Conservation (phyloP, 1,140 invertebrate genomes). For the Drosophila ogumai region DNA sequence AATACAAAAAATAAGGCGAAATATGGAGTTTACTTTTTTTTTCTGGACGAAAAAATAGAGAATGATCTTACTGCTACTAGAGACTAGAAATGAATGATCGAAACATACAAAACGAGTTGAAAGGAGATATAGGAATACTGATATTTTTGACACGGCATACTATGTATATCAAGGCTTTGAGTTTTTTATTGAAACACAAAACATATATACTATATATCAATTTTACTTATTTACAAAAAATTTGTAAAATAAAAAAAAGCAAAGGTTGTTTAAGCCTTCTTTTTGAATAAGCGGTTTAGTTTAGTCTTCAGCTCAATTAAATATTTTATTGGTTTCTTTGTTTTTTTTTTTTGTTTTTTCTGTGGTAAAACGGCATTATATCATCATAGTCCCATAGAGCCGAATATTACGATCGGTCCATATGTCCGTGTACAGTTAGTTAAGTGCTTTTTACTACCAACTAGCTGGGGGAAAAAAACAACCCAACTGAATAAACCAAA, state of each 20-base stretch:
- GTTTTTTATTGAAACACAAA: neutral
- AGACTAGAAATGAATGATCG: too few relatives aligned
- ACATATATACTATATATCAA: neutral
- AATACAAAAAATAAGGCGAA: neutral
- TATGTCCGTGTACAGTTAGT: slow-evolving; percentile 44
- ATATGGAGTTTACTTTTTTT: neutral
- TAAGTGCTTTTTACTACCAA: slow-evolving; percentile 40
- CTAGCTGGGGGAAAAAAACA: neutral
- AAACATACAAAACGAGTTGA: too few relatives aligned
- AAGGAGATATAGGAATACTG: too few relatives aligned
- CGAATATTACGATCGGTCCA: slow-evolving; percentile 35
- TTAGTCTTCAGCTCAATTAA: neutral
- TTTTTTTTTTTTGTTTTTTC: slow-evolving; percentile 24
- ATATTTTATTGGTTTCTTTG: neutral
- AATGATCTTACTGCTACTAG: too few relatives aligned
- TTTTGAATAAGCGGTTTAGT: neutral
- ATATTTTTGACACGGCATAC: too few relatives aligned
- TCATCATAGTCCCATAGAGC: slow-evolving; percentile 15
- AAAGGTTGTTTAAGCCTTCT: neutral
- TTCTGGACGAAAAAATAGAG: neutral
- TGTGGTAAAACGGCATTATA: slow-evolving; percentile 34
- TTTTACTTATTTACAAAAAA: neutral
- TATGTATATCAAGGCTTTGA: too few relatives aligned
- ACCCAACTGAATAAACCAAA: slow-evolving; percentile 2
- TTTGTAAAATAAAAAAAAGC: neutral